Base-by-base conservation (phyloP, 2,888 invertebrate species). In the Phortica magna region DNA sequence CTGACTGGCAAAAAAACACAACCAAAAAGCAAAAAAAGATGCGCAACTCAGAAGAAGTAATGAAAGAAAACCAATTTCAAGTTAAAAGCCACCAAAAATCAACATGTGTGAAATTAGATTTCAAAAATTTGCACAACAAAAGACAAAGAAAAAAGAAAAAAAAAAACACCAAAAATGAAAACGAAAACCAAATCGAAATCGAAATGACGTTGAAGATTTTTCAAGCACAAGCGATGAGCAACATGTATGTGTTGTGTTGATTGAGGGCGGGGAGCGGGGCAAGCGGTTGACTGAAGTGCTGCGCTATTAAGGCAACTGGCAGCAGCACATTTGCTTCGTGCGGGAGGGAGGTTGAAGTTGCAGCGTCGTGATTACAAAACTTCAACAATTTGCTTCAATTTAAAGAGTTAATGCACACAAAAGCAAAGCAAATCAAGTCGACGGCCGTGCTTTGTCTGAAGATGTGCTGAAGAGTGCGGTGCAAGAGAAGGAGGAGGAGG, bases 331-430 rank as follows among this genome's bases (percentile, higher is more conserved):
- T 31, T 31, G 5, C 48, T 14, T 48, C 48, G 48, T 2, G 48
- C 48, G 48, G 48, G 48, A 6, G 48, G 48, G 48, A 6, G 48
- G 48, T 14, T 48, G 48, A 48, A 12, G 48, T 12, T 48, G 48
- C 14, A 12, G 14, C 48, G 17, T 19, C 53, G 53, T 82, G 83
- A 88, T 88, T 87, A 81, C 85, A 87, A 83, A 88, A 85, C 80
- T 77, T 83, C 77, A 79, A 79, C 85, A 87, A 85, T 88, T 88
- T 83, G 87, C 85, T 76, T 77, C 83, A 80, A 80, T 82, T 84
- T 80, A 79, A 83, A 82, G 61, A 74, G 73, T 67, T 67, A 10
- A 31, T 31, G 31, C 19, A 17, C 9, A 55, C 55, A 9, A 17
- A 55, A 55, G 31, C 31, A 48, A 48, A 48, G 48, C 48, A 48